phyloP scores from a whole-genome alignment of 2,113 vertebrate genomes.

The Takifugu bimaculatus region DNA sequence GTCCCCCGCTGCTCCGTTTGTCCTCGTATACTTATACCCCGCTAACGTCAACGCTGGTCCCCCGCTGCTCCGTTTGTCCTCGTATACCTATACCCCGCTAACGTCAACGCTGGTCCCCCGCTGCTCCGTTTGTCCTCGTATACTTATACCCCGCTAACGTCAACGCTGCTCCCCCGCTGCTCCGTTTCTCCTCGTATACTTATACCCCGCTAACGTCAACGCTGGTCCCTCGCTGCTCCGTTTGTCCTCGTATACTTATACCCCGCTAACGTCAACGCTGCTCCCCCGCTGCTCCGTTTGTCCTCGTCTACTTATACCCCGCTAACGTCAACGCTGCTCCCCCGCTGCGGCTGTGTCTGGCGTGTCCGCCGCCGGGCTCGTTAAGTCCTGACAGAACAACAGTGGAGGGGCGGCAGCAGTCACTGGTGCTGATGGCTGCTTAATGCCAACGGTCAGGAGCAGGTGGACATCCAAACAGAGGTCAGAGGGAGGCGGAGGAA shows the following conservation, averaged over 20 bases:
- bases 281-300: slow-evolving; percentile 4
- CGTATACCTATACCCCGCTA: too few species aligned
- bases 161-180: slow-evolving; percentile 11
- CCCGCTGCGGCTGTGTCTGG: slow-evolving; percentile 6
- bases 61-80: slow-evolving; percentile 1
- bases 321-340: neutral
- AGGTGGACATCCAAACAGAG: slow-evolving; percentile 30
- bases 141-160: slow-evolving; percentile 13
- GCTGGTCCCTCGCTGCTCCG: neutral
- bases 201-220: too few species aligned
- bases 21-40: slow-evolving; percentile 5
- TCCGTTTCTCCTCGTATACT: neutral
- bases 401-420: slow-evolving; percentile 1
- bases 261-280: slow-evolving; percentile 15
- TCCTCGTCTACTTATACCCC: too few species aligned
- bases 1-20: neutral
- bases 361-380: slow-evolving; percentile 32
- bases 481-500: slow-evolving; percentile 3
- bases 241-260: slow-evolving; percentile 1
- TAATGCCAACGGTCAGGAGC: slow-evolving; percentile 36
- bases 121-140: neutral
- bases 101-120: too few species aligned
- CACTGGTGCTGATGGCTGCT: slow-evolving; percentile 37
- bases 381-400: slow-evolving; percentile 27
- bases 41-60: slow-evolving; percentile 10